Evolutionary conservation across 2,888 invertebrate genomes (phyloP).

Genomic region (Amphimallon solstitiale): DNA sequence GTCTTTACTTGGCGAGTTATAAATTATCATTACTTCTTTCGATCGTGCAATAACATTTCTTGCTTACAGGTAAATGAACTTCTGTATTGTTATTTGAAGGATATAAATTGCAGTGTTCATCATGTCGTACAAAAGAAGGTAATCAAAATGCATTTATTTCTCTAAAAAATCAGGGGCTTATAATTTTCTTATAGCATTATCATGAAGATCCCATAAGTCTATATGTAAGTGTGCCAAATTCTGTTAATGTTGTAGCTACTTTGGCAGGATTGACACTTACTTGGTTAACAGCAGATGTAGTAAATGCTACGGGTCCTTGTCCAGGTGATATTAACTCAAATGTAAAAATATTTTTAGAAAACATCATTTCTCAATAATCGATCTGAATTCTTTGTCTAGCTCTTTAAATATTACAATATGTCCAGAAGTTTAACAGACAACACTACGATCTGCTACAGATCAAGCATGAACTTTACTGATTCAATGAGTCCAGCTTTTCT

Average conservation of each 20-base stretch:
- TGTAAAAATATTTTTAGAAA: conserved; percentile 7
- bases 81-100: conserved; percentile 79
- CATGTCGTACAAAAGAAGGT: conserved; percentile 63
- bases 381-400: conserved; percentile 48
- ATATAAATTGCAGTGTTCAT: conserved; percentile 76
- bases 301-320: conserved; percentile 61
- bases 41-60: conserved; percentile 9
- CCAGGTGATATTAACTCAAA: conserved; percentile 55
- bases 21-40: background rate
- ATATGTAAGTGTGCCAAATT: conserved; percentile 72
- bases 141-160: conserved; percentile 36
- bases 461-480: conserved; percentile 77
- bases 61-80: conserved; percentile 74
- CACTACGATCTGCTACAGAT: conserved; percentile 74
- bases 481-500: conserved; percentile 88
- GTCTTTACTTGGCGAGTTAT: conserved; percentile 52
- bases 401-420: conserved; percentile 68
- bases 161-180: background rate
- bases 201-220: conserved; percentile 64
- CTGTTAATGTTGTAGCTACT: conserved; percentile 65
- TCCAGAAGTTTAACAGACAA: conserved; percentile 66
- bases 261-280: conserved; percentile 72
- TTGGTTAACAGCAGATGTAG: conserved; percentile 68
- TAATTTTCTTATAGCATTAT: conserved; percentile 50
- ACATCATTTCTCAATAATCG: background rate